phyloP scores from a whole-genome alignment of 1,140 invertebrate species.

The Patella vulgata region DNA sequence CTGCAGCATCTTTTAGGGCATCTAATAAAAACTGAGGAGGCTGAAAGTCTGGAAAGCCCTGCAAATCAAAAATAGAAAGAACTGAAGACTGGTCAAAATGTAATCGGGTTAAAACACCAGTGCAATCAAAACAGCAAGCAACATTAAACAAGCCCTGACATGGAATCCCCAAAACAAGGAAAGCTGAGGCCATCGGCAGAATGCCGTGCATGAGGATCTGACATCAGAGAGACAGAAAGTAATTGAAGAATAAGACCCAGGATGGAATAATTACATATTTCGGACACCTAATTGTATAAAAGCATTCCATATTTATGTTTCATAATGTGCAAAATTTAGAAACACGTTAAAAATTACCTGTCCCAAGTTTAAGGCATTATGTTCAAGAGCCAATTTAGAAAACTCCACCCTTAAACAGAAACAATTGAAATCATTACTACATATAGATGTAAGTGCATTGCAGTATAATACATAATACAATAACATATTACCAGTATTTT shows the following conservation, averaged over 20 bases:
- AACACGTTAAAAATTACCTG: conserved; percentile 70
- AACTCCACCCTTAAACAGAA: conserved; percentile 90
- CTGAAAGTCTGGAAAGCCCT: conserved; percentile 94
- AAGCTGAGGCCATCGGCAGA: neutral
- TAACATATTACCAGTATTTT: too few relatives aligned
- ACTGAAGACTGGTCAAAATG: neutral
- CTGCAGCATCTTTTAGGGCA: conserved; percentile 77
- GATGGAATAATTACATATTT: neutral
- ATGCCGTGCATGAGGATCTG: neutral
- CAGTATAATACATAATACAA: too few relatives aligned
- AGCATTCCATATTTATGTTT: neutral
- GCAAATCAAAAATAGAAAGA: conserved; percentile 15
- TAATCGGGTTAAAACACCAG: conserved; percentile 8
- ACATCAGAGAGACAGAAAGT: neutral
- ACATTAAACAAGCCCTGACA: neutral
- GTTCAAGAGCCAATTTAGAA: conserved; percentile 83
- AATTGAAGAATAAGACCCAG: neutral
- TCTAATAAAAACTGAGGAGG: conserved; percentile 86
- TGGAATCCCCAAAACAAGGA: neutral
- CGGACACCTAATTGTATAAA: too few relatives aligned
- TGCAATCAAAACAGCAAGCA: neutral
- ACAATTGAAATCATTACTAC: neutral
- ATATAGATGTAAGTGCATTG: too few relatives aligned
- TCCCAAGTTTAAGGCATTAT: conserved; percentile 94
- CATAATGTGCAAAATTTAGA: neutral